A percentile compares a stretch with the other conserved stretches of the same genome.
Conservation (phyloP, 2,888 invertebrate species). For the Magallana nippona region DNA sequence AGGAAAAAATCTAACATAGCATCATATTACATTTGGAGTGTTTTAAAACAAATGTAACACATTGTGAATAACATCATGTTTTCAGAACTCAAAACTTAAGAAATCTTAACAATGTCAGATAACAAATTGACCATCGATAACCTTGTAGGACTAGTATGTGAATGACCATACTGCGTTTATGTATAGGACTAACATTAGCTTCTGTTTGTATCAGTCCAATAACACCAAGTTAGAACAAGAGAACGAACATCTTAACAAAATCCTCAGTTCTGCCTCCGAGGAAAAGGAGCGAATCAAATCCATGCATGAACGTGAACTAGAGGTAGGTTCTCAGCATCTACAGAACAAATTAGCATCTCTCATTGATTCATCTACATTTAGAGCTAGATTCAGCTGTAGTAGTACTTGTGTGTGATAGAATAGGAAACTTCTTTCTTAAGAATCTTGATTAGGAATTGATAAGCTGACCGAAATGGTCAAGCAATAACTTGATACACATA, state of each 20-base stretch:
- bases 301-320: constrained; percentile 58
- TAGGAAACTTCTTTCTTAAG: too few relatives aligned
- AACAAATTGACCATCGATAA: not conserved
- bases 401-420: too few relatives aligned
- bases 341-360: not conserved
- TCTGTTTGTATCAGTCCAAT: constrained; percentile 54
- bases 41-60: constrained; percentile 3
- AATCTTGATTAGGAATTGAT: too few relatives aligned
- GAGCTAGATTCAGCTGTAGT: too few relatives aligned
- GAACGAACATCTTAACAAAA: constrained; percentile 59
- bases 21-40: constrained; percentile 16
- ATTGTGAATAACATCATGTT: not conserved
- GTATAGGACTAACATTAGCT: constrained; percentile 24
- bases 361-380: not conserved
- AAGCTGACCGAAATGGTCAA: too few relatives aligned
- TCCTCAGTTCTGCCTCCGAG: constrained; percentile 54
- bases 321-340: constrained; percentile 49
- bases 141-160: not conserved
- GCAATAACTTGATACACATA: too few relatives aligned
- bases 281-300: constrained; percentile 61
- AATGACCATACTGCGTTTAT: not conserved
- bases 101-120: not conserved
- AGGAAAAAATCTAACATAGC: constrained; percentile 10
- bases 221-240: constrained; percentile 62
- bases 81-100: not conserved